Evolutionary conservation across 2,797 vertebrate genomes (phyloP).

Genomic region (Gymnoscopelus braueri): DNA sequence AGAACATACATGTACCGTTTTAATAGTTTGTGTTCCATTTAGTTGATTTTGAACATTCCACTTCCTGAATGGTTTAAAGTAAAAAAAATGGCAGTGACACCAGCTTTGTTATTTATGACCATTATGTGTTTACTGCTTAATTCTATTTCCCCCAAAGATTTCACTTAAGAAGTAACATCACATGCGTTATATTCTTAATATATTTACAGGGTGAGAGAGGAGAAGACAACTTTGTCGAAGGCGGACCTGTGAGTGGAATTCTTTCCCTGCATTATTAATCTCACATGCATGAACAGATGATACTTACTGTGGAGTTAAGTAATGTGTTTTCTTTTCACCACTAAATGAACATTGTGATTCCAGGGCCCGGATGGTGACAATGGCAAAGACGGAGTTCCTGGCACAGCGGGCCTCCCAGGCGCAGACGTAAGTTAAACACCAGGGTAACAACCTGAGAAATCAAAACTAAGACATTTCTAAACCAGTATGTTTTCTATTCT

Average conservation of each 20-base stretch:
- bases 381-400: slow-evolving; percentile 85
- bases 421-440: slow-evolving; percentile 87
- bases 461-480: too few species aligned
- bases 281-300: background rate
- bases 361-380: slow-evolving; percentile 89
- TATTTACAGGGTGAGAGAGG: slow-evolving; percentile 78
- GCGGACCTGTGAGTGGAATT: slow-evolving; percentile 71
- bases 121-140: too few species aligned
- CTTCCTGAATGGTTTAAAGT: background rate
- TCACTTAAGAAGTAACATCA: too few species aligned
- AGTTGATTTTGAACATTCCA: background rate
- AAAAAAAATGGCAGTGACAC: background rate
- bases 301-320: background rate
- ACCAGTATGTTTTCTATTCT: background rate
- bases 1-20: too few species aligned
- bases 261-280: background rate
- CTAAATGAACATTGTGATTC: slow-evolving; percentile 22
- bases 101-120: too few species aligned
- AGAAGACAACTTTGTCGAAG: slow-evolving; percentile 63
- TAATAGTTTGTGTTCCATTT: too few species aligned
- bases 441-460: background rate
- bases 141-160: background rate
- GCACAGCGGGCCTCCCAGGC: slow-evolving; percentile 87
- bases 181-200: slow-evolving; percentile 3
- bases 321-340: too few species aligned